Evolutionary conservation across 2,888 invertebrate species (phyloP).

Genomic region (Spialia ferax): DNA sequence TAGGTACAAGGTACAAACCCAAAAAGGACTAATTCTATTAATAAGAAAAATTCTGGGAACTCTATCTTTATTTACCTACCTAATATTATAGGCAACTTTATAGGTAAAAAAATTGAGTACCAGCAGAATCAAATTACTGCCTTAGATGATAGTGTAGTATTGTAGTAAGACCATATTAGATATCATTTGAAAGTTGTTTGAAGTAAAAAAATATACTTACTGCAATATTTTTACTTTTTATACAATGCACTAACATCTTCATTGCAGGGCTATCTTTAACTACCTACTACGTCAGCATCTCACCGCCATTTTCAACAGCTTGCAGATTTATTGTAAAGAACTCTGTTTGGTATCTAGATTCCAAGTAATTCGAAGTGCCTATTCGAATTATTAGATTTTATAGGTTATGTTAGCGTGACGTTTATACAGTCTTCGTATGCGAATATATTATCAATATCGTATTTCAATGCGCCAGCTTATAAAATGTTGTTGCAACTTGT

Average conservation of each 20-base stretch:
- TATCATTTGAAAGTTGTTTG: too few species aligned
- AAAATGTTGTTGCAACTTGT: too few species aligned
- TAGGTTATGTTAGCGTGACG: too few species aligned
- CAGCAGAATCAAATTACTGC: too few species aligned
- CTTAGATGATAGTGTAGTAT: background rate
- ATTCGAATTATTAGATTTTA: too few species aligned
- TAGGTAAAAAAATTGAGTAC: background rate
- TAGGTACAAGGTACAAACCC: too few species aligned
- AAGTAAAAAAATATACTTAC: background rate
- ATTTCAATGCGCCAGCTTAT: too few species aligned
- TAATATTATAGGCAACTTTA: background rate
- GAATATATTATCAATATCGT: too few species aligned
- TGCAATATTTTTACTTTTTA: slow-evolving; percentile 8
- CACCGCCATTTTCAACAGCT: slow-evolving; percentile 27
- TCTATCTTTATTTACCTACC: too few species aligned
- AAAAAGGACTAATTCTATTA: too few species aligned
- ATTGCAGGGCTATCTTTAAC: slow-evolving; percentile 18
- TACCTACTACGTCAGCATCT: slow-evolving; percentile 15
- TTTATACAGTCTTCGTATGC: too few species aligned
- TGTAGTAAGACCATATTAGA: background rate
- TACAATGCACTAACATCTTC: slow-evolving; percentile 29
- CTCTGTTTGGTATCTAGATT: slow-evolving; percentile 4
- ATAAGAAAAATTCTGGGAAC: too few species aligned
- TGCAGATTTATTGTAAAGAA: slow-evolving; percentile 23
- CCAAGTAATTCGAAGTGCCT: background rate